These are phyloP conservation scores for Steinernema scapterisci DNA, from an alignment of 2,888 invertebrate genomes.

Conservation along the genomic window DNA sequence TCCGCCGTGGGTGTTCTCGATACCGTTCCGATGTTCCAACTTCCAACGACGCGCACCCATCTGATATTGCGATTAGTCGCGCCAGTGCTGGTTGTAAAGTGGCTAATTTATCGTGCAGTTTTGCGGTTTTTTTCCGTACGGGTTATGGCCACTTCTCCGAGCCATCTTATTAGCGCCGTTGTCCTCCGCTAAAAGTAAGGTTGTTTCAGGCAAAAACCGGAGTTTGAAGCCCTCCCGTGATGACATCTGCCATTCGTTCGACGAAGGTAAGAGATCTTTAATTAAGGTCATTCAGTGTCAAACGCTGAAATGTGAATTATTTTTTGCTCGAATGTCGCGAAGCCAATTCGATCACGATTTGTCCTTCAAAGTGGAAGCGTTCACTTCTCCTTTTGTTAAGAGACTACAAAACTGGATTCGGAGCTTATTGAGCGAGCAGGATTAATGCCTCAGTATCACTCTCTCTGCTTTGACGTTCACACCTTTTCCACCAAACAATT, in stretches of 20 bases:
- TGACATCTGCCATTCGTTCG: conserved; percentile 7
- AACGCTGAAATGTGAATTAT: too few relatives aligned
- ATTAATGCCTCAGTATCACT: too few relatives aligned
- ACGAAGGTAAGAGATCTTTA: not conserved
- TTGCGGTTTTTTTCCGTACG: not conserved
- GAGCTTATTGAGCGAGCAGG: too few relatives aligned
- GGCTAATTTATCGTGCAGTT: not conserved
- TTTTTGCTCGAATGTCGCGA: too few relatives aligned
- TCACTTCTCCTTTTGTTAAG: too few relatives aligned
- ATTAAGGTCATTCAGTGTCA: too few relatives aligned
- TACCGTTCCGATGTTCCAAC: not conserved
- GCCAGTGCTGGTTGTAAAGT: not conserved
- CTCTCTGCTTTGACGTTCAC: too few relatives aligned
- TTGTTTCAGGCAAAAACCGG: conserved; percentile 15
- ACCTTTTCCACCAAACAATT: too few relatives aligned
- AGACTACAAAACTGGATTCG: too few relatives aligned
- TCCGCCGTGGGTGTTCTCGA: conserved; percentile 1
- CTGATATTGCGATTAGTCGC: conserved; percentile 16
- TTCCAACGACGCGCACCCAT: not conserved
- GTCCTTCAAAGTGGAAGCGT: too few relatives aligned
- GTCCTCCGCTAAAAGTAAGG: not conserved
- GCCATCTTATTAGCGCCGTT: not conserved
- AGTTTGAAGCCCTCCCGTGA: not conserved
- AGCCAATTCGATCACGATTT: too few relatives aligned
- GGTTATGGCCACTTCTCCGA: not conserved